Evolutionary conservation across 2,797 vertebrate genomes (phyloP).

Genomic region (Dermochelys coriacea): DNA sequence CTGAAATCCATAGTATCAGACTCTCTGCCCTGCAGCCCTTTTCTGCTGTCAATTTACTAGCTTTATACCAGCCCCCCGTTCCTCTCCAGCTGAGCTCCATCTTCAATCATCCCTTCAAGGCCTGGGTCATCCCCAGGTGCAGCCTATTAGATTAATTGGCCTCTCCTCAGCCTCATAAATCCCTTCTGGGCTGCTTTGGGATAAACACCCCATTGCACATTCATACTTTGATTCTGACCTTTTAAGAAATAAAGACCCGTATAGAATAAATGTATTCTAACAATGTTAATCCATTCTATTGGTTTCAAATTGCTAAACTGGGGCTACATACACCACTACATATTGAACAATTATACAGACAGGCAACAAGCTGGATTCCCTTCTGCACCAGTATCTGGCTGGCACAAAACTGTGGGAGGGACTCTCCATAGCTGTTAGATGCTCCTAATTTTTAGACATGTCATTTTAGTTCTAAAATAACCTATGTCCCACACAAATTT

Average conservation of each 20-base stretch:
- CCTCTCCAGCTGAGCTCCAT: background rate
- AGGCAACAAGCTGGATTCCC: background rate
- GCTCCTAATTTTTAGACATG: background rate
- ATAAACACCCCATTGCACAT: background rate
- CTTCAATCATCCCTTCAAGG: background rate
- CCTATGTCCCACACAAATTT: background rate
- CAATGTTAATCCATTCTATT: background rate
- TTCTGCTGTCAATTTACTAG: background rate
- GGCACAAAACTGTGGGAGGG: background rate
- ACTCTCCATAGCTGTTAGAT: background rate
- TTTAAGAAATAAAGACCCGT: background rate
- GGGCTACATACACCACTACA: background rate
- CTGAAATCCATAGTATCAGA: background rate
- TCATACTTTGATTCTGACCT: background rate
- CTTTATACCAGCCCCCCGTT: background rate
- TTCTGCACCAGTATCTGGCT: background rate
- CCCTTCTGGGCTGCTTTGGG: background rate
- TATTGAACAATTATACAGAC: background rate
- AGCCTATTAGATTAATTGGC: background rate
- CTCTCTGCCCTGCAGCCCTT: background rate
- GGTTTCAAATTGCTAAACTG: background rate
- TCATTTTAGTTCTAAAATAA: background rate
- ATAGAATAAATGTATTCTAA: background rate
- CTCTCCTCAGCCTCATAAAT: background rate
- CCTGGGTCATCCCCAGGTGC: background rate